Conservation (phyloP, 2,113 vertebrate genomes). For the Myocastor coypus region DNA sequence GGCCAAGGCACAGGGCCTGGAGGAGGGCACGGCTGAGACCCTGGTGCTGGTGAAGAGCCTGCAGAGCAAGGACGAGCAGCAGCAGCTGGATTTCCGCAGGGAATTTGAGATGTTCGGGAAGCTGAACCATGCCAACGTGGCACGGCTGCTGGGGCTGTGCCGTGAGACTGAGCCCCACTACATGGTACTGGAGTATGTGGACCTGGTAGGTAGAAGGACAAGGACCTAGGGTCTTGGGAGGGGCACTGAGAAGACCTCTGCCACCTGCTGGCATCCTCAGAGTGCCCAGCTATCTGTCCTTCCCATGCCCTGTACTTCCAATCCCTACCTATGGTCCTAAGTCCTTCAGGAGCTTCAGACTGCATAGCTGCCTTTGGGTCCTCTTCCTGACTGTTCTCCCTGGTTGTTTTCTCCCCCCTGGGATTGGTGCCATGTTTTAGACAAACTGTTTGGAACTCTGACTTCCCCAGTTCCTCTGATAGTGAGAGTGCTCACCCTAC, state of each 20-base stretch:
- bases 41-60: constrained; percentile 97
- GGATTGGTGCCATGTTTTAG: background rate
- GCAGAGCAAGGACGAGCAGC: constrained; percentile 94
- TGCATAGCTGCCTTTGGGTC: background rate
- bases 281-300: background rate
- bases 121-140: constrained; percentile 93
- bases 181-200: constrained; percentile 97
- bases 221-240: fast-evolving
- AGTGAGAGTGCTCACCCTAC: background rate
- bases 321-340: background rate
- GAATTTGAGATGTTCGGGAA: constrained; percentile 98
- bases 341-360: background rate
- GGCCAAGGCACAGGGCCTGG: constrained; percentile 93
- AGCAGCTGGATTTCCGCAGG: constrained; percentile 94
- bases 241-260: background rate
- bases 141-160: constrained; percentile 94
- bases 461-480: background rate
- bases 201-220: constrained; percentile 90
- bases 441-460: background rate
- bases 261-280: background rate
- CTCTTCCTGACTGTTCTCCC: background rate
- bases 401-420: background rate
- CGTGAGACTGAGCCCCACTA: constrained; percentile 94
- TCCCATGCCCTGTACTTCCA: fast-evolving
- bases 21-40: constrained; percentile 89